These are phyloP conservation scores for Amphipyra tragopoginis DNA, from an alignment of 2,888 invertebrate genomes.

Conservation along the genomic window DNA sequence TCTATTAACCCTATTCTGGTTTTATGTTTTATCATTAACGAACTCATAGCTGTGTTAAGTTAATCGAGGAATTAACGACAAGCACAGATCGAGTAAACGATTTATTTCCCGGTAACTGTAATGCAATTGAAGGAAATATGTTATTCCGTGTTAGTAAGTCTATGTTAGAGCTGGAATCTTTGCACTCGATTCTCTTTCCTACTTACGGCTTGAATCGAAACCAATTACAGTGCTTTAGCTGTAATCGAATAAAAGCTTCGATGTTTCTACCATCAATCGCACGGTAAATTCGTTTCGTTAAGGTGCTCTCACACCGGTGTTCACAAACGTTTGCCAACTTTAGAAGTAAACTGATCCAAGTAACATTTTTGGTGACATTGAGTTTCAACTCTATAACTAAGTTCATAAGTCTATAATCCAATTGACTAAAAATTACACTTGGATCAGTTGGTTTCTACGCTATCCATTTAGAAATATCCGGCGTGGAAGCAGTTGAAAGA, in stretches of 20 bases:
- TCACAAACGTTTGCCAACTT: no score
- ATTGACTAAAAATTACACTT: no score
- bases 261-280: constrained; percentile 10
- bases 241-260: constrained; percentile 19
- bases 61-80: constrained; percentile 11
- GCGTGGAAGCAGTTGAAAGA: no score
- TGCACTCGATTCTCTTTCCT: constrained; percentile 7
- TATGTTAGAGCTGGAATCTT: constrained; percentile 16
- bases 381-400: no score
- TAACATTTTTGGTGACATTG: no score
- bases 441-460: no score
- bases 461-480: no score
- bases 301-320: no score
- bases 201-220: constrained; percentile 18
- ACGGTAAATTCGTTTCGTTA: constrained; percentile 3
- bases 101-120: constrained; percentile 26
- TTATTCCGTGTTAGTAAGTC: constrained; percentile 38
- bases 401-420: no score
- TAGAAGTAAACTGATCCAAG: no score
- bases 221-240: constrained; percentile 17
- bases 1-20: not conserved
- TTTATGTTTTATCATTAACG: constrained; percentile 12
- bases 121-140: constrained; percentile 23
- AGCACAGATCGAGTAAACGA: constrained; percentile 6
- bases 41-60: constrained; percentile 1